Evolutionary conservation across 2,797 vertebrate genomes (phyloP), one percentile per base, ranked within the genome.

Genomic region (Anas acuta): DNA sequence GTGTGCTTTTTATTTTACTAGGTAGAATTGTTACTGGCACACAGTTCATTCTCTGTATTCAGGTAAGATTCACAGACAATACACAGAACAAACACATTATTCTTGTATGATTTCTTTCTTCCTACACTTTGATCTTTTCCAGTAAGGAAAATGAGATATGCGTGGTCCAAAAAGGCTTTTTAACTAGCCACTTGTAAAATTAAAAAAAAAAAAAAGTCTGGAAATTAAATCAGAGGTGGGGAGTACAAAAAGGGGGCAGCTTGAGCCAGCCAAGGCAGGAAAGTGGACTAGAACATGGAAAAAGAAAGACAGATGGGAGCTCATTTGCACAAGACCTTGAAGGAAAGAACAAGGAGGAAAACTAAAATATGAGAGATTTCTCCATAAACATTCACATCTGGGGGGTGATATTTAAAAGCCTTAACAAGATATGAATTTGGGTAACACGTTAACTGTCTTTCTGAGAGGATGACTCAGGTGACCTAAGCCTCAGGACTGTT

Each of bases 291-390:
- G 57, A 92, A 92, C 18, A 54, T 12, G 3, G 53, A 20, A n/a
- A 25, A 37, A 70, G 30, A 92, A 35, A 76, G 51, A 61, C 23
- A 91, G 75, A 76, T 65, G 58, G 74, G 30, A 92, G 73, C 13
- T 80, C 89, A 96, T 95, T 95, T 87, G 54, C 64, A 62, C 25
- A 53, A 83, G 75, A 82, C 83, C 87, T 95, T 95, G 90, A 96
- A 92, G 70, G 54, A 72, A 72, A 92, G 60, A 78, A 82, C 32
- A 58, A 83, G 49, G 56, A 86, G 35, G 67, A 85, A 82, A 87
- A 56, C 45, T 88, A 56, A 85, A 94, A 73, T 45, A 58, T n/a
- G 79, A 75, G 67, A 73, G 20, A 71, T 60, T 81, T 89, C 22
- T 49, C 53, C 51, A 54, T 45, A 83, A 86, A 64, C 14, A 28